These are phyloP conservation scores for Drosophila busckii DNA, from an alignment of 1,140 invertebrate species.

Conservation along the genomic window DNA sequence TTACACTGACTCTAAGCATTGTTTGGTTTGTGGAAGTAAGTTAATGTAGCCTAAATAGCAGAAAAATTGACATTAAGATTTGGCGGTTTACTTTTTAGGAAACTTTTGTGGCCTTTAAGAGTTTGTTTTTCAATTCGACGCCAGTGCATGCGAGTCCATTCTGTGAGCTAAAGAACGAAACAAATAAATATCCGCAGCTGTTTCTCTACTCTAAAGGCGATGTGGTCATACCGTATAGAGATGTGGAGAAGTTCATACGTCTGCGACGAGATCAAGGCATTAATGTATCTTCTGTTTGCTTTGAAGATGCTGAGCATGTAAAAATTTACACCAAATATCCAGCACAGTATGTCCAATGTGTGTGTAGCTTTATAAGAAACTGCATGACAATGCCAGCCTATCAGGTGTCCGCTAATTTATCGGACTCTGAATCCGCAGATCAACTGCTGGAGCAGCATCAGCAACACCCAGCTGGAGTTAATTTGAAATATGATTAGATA, in stretches of 20 bases:
- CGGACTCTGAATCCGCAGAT: background rate
- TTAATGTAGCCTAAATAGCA: background rate
- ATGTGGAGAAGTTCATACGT: conserved; percentile 83
- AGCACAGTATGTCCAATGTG: conserved; percentile 82
- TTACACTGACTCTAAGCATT: conserved; percentile 82
- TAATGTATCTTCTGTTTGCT: conserved; percentile 82
- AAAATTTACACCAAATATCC: conserved; percentile 83
- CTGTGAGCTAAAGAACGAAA: conserved; percentile 79
- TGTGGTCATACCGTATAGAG: conserved; percentile 82
- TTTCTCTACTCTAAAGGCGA: conserved; percentile 88
- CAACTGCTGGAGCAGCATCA: conserved; percentile 4
- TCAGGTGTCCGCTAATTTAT: conserved; percentile 1
- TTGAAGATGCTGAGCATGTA: conserved; percentile 85
- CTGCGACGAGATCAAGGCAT: conserved; percentile 82
- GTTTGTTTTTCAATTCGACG: conserved; percentile 59
- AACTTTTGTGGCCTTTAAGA: conserved; percentile 73
- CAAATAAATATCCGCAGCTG: conserved; percentile 83
- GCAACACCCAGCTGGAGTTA: conserved; percentile 1
- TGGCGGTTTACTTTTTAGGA: conserved; percentile 38
- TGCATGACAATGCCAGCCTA: conserved; percentile 78
- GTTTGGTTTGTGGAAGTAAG: conserved; percentile 82
- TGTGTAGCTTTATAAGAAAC: conserved; percentile 82
- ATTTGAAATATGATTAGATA: conserved; percentile 52
- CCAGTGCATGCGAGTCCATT: conserved; percentile 79
- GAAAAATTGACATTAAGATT: background rate